These are phyloP conservation scores for Lepidurus packardi DNA, from an alignment of 1,140 invertebrate genomes.

Conservation along the genomic window DNA sequence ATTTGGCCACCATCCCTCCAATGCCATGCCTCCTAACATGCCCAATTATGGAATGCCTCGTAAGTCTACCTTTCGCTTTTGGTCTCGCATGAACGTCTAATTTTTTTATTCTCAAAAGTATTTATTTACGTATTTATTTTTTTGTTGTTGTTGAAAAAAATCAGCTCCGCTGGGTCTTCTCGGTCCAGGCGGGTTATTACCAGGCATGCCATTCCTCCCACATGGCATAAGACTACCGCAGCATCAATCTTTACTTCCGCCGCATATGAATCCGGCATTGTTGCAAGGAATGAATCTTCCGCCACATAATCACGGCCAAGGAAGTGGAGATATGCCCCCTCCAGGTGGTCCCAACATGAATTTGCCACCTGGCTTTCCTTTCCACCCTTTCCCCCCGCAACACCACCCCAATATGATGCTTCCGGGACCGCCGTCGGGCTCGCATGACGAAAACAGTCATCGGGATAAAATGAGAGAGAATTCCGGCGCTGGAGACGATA, in stretches of 20 bases:
- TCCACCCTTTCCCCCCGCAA: slow-evolving; percentile 26
- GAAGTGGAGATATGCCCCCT: slow-evolving; percentile 24
- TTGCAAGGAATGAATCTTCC: slow-evolving; percentile 14
- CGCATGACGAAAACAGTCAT: background rate
- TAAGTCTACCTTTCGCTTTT: slow-evolving; percentile 40
- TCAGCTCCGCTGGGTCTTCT: slow-evolving; percentile 29
- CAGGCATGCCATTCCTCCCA: slow-evolving; percentile 39
- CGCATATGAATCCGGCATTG: slow-evolving; percentile 23
- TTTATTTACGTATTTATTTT: slow-evolving; percentile 11
- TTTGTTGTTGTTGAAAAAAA: slow-evolving; percentile 26
- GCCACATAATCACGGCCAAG: background rate
- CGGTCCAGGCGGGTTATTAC: slow-evolving; percentile 34
- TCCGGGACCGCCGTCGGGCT: slow-evolving; percentile 15
- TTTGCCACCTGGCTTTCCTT: slow-evolving; percentile 32
- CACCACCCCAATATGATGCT: background rate
- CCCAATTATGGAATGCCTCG: slow-evolving; percentile 50
- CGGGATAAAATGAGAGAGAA: background rate
- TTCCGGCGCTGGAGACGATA: slow-evolving; percentile 26
- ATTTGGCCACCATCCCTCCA: slow-evolving; percentile 41
- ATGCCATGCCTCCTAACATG: slow-evolving; percentile 49
- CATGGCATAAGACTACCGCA: slow-evolving; percentile 34
- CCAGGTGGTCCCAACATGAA: background rate
- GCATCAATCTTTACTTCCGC: slow-evolving; percentile 31
- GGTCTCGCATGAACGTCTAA: background rate
- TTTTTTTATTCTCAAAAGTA: background rate